Evolutionary conservation across 2,888 invertebrate genomes (phyloP), one percentile per base, ranked within the genome.

Genomic region (Dryococelus australis): DNA sequence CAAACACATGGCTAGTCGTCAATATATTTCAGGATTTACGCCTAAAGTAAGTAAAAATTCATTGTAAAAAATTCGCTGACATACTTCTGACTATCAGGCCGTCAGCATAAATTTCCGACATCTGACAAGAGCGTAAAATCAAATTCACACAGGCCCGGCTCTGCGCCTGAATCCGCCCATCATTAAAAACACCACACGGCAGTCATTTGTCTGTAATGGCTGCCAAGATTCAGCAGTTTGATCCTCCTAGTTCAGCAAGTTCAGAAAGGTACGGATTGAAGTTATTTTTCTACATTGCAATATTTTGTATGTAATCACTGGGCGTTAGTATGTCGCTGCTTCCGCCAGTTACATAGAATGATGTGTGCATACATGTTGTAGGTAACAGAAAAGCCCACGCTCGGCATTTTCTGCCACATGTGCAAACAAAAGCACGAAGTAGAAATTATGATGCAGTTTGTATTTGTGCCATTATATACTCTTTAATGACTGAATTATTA

Each of bases 191-290:
- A 85, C n/a, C 0, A 47, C 43, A 35, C 83, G 83, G 8, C n/a
- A 12, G 43, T 65, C 85, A 79, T 51, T 87, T 87, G 84, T 87
- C 28, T 43, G 86, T 53, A 86, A 94, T 94, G 94, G 94, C 94
- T 91, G 93, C 94, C 27, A 94, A 93, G 91, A 91, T 94, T 89
- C 93, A 92, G 91, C 95, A 95, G 92, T 95, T 96, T 91, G 97
- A 97, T 93, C 97, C 97, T 90, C 97, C 97, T 90, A 97, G 97
- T 92, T 97, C 97, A 88, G 97, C 97, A 89, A 98, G 97, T 93
- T 97, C 97, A 89, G 97, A 97, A 94, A 97, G 97, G 97, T 97
- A 95, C 8, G 65, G 16, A 65, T 8, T 24, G 65, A 65, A 65
- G 16, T 65, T 90, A 51, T 86, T 51, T 28, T 47, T 84, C 5